phyloP scores from a whole-genome alignment of 1,140 invertebrate species.

The Neotoxoptera formosana region DNA sequence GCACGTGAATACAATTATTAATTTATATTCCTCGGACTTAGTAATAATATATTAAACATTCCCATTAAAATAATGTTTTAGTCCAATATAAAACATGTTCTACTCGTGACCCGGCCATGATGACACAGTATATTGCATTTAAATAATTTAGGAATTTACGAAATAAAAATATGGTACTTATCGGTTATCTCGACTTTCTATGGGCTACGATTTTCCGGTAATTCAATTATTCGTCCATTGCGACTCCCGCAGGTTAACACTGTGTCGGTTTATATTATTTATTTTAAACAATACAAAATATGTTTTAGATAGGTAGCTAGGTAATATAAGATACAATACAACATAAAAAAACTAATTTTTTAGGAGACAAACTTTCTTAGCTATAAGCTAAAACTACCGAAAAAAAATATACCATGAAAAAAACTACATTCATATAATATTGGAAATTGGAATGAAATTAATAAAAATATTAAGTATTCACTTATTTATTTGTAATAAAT shows the following conservation, averaged over 20 bases:
- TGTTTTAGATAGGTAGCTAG: not conserved
- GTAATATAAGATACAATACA: not conserved
- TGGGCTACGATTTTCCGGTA: not conserved
- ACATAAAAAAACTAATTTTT: not conserved
- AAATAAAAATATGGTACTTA: not conserved
- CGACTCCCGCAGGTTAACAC: not conserved
- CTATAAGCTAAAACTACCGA: not conserved
- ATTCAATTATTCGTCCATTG: not conserved
- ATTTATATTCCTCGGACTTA: slow-evolving; percentile 4
- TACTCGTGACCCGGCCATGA: not conserved
- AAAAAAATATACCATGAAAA: too few relatives aligned
- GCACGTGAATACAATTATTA: slow-evolving; percentile 32
- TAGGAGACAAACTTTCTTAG: too few relatives aligned
- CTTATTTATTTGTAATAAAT: too few relatives aligned
- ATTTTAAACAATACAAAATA: not conserved
- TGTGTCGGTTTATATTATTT: not conserved
- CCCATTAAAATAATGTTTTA: not conserved
- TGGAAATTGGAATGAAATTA: not conserved
- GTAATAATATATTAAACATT: not conserved
- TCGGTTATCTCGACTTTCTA: not conserved
- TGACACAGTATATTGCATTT: not conserved
- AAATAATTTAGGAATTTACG: not conserved
- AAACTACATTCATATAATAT: not conserved
- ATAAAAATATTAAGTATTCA: not conserved
- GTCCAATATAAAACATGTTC: not conserved